Evolutionary conservation across 2,113 vertebrate species (phyloP).

Genomic region (Vireo altiloquus): DNA sequence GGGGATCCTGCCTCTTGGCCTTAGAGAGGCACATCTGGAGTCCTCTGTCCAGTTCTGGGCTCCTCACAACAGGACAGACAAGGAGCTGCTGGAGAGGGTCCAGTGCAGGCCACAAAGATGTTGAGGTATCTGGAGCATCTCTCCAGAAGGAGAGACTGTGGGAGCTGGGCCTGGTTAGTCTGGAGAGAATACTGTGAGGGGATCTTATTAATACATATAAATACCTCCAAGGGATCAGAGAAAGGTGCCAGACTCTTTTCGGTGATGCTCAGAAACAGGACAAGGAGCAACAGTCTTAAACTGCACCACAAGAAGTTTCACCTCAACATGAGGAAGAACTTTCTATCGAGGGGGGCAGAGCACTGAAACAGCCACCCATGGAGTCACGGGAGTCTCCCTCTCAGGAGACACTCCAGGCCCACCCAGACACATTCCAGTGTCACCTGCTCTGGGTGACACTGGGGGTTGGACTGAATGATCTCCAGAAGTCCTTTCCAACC

Average conservation of each 20-base stretch:
- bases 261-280: background rate
- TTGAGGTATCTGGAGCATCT: background rate
- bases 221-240: background rate
- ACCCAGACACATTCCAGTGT: too few species aligned
- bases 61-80: background rate
- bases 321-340: background rate
- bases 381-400: background rate
- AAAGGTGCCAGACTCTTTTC: background rate
- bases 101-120: background rate
- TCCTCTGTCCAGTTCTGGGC: background rate
- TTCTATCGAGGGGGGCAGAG: background rate
- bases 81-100: background rate
- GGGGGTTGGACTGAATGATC: too few species aligned
- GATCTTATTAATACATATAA: background rate
- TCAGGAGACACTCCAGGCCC: background rate
- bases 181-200: background rate
- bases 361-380: background rate
- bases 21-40: background rate
- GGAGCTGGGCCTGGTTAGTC: background rate
- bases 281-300: accelerated
- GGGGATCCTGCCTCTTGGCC: background rate
- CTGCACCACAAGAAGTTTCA: background rate
- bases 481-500: too few species aligned
- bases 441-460: background rate
- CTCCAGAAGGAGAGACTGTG: background rate